Evolutionary conservation across 2,797 vertebrate species (phyloP).

Genomic region (Epinephelus malabaricus): DNA sequence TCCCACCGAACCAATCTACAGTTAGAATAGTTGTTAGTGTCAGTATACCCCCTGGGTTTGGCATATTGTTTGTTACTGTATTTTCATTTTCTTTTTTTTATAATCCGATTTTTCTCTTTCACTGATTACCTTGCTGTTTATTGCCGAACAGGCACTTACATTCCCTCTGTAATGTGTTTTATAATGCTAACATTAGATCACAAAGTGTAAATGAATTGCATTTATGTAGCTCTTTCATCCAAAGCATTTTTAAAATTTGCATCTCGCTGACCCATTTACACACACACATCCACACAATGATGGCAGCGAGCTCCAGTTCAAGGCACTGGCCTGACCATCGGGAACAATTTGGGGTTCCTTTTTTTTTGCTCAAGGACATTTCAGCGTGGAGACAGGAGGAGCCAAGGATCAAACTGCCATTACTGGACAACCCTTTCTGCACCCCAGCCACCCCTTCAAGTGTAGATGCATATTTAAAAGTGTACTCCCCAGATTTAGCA

Average conservation of each 20-base stretch:
- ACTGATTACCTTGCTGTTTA: background rate
- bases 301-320: background rate
- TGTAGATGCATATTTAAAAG: background rate
- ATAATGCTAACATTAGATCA: background rate
- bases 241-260: background rate
- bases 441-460: background rate
- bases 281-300: background rate
- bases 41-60: background rate
- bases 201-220: background rate
- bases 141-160: background rate
- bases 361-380: background rate
- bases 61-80: background rate
- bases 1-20: slow-evolving; percentile 1
- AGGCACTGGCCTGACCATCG: background rate
- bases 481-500: background rate
- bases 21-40: background rate
- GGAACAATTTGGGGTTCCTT: background rate
- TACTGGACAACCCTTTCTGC: background rate
- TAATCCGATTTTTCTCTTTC: too few species aligned
- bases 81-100: background rate
- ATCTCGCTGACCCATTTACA: background rate
- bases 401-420: background rate
- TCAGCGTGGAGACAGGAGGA: background rate
- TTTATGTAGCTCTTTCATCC: background rate
- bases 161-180: slow-evolving; percentile 6